phyloP scores from a whole-genome alignment of 1,140 invertebrate genomes.

The Xylocopa sonorina region DNA sequence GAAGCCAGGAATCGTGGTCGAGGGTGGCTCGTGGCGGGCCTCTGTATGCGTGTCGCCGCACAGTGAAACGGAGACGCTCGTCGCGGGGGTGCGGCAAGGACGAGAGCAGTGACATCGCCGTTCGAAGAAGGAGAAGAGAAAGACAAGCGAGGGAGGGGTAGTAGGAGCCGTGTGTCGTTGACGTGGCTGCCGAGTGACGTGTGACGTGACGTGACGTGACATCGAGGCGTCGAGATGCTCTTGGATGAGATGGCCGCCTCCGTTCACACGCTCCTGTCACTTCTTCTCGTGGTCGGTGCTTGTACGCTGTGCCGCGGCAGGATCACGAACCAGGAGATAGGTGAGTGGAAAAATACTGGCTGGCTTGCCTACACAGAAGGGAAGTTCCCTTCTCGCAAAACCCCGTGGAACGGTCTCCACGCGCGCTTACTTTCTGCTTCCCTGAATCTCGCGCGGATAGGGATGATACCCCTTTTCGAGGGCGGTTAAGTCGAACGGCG shows the following conservation, averaged over 20 bases:
- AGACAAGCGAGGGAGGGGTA: slow-evolving; percentile 19
- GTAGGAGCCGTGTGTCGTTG: slow-evolving; percentile 47
- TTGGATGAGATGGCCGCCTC: slow-evolving; percentile 66
- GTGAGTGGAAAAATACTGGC: slow-evolving; percentile 63
- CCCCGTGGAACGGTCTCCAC: neutral
- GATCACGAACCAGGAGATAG: slow-evolving; percentile 77
- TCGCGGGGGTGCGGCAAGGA: too few relatives aligned
- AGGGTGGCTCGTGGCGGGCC: slow-evolving; percentile 12
- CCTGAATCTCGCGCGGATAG: neutral
- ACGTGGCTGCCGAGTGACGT: slow-evolving; percentile 66
- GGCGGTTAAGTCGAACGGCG: neutral
- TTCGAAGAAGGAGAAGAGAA: neutral
- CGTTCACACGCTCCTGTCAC: slow-evolving; percentile 46
- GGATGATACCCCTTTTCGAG: neutral
- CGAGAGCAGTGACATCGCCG: too few relatives aligned
- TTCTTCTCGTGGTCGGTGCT: slow-evolving; percentile 51
- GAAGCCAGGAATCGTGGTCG: neutral
- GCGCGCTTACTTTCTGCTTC: neutral
- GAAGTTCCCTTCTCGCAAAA: too few relatives aligned
- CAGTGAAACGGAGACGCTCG: slow-evolving; percentile 3
- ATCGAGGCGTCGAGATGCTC: slow-evolving; percentile 69
- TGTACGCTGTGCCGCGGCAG: slow-evolving; percentile 46
- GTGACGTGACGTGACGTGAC: slow-evolving; percentile 71
- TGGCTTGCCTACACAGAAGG: neutral
- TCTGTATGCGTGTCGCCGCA: slow-evolving; percentile 8